phyloP scores from a whole-genome alignment of 2,888 invertebrate genomes.

The Callyntrura guangdongensis region DNA sequence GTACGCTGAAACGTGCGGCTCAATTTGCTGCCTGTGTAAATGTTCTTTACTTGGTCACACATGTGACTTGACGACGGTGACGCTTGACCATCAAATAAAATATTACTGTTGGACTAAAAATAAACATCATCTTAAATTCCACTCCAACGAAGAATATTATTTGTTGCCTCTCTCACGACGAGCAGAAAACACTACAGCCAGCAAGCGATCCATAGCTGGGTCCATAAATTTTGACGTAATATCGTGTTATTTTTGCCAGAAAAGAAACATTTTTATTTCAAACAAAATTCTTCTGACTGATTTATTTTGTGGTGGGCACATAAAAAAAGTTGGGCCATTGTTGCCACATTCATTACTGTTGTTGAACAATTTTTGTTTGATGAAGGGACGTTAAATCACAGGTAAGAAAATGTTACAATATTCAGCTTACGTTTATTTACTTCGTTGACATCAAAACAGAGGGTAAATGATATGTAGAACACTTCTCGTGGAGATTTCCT shows the following conservation, averaged over 20 bases:
- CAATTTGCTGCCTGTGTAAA: background rate
- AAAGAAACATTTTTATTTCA: conserved; percentile 14
- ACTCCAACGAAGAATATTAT: conserved; percentile 3
- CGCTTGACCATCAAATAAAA: conserved; percentile 68
- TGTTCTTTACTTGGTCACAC: conserved; percentile 45
- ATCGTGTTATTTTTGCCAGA: conserved; percentile 35
- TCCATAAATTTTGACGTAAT: conserved; percentile 6
- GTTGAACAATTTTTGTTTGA: conserved; percentile 48
- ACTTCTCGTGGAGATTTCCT: background rate
- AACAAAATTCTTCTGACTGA: conserved; percentile 15
- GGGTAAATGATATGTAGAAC: conserved; percentile 12
- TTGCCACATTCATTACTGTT: conserved; percentile 25
- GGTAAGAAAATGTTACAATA: conserved; percentile 66
- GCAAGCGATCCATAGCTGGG: background rate
- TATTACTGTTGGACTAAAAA: conserved; percentile 57
- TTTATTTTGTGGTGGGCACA: conserved; percentile 3
- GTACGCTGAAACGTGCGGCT: background rate
- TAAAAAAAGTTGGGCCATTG: conserved; percentile 14
- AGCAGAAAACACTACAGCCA: background rate
- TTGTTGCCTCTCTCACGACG: conserved; percentile 11
- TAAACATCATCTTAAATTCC: conserved; percentile 44
- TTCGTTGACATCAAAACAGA: conserved; percentile 1
- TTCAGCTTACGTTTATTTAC: conserved; percentile 50
- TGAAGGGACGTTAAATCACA: conserved; percentile 73
- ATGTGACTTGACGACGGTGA: conserved; percentile 7